Conservation (phyloP, 2,888 invertebrate genomes). For the Phengaris alcon region DNA sequence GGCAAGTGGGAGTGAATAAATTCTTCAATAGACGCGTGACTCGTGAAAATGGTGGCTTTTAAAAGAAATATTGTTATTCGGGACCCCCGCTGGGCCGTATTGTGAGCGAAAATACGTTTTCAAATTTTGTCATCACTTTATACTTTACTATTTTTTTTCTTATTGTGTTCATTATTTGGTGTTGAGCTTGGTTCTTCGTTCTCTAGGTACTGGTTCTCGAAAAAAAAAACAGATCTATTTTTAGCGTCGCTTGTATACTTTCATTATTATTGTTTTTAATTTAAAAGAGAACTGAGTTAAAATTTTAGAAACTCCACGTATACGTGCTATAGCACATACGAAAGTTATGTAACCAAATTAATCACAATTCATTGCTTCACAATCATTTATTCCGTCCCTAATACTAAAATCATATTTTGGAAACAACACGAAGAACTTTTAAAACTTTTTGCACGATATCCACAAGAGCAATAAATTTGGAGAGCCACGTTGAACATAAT, state of each 20-base stretch:
- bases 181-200: neutral
- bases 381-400: neutral
- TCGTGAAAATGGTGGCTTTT: conserved; percentile 28
- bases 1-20: conserved; percentile 26
- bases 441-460: conserved; percentile 1
- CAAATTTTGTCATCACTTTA: conserved; percentile 10
- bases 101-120: conserved; percentile 13
- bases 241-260: too few species aligned
- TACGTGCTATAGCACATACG: too few species aligned
- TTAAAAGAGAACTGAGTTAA: too few species aligned
- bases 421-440: neutral
- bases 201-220: neutral
- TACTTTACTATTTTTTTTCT: neutral
- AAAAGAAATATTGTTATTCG: conserved; percentile 27
- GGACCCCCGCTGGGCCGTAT: conserved; percentile 14
- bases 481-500: conserved; percentile 16
- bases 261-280: too few species aligned
- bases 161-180: conserved; percentile 2
- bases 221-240: too few species aligned
- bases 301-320: too few species aligned
- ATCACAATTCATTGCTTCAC: neutral
- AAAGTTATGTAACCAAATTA: too few species aligned
- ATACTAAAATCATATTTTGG: neutral
- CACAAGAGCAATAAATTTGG: conserved; percentile 12
- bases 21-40: conserved; percentile 26